Conservation (phyloP, 2,888 invertebrate genomes). For the Seladonia tumulorum region DNA sequence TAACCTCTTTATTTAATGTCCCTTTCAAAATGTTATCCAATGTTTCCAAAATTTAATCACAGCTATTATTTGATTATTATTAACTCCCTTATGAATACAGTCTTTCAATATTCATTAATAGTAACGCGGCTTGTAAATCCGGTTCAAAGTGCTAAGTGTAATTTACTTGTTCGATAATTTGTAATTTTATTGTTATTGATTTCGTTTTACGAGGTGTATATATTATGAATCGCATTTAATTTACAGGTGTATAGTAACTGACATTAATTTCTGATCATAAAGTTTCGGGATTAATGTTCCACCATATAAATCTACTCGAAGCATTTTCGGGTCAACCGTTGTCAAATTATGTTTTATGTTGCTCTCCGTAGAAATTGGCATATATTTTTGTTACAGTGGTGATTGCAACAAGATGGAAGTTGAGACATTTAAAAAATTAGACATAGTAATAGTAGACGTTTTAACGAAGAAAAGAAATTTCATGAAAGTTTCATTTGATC, state of each 20-base stretch:
- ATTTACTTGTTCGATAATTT: slow-evolving; percentile 10
- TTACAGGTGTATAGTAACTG: slow-evolving; percentile 22
- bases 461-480: neutral
- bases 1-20: neutral
- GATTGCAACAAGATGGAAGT: neutral
- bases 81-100: neutral
- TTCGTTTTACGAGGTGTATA: slow-evolving; percentile 1
- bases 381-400: neutral
- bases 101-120: neutral
- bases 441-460: too few relatives aligned
- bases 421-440: neutral
- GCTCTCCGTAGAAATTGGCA: neutral
- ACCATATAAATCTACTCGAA: slow-evolving; percentile 24
- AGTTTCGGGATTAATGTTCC: slow-evolving; percentile 27
- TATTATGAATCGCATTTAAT: slow-evolving; percentile 16
- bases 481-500: neutral
- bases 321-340: slow-evolving; percentile 33
- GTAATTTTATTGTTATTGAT: slow-evolving; percentile 16
- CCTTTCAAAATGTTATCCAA: neutral
- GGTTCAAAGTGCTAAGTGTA: neutral
- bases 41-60: neutral
- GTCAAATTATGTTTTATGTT: slow-evolving; percentile 33
- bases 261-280: slow-evolving; percentile 37
- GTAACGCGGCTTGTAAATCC: neutral
- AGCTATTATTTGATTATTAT: neutral